These are phyloP conservation scores for Halcyon leucocephala DNA, from an alignment of 2,797 vertebrate genomes.

Conservation along the genomic window DNA sequence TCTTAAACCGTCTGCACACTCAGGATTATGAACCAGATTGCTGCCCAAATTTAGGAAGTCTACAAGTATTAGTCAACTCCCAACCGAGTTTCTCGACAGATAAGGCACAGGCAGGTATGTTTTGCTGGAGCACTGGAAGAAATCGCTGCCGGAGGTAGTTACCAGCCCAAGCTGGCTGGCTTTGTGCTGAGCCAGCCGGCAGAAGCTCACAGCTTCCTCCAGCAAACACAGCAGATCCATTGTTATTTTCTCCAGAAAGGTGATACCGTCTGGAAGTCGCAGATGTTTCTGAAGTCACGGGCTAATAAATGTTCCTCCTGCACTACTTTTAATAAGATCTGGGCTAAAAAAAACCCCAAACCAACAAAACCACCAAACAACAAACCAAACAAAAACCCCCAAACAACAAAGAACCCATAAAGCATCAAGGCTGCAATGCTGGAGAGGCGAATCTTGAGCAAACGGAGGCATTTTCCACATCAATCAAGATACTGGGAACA, in stretches of 20 bases:
- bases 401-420: background rate
- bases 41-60: background rate
- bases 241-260: background rate
- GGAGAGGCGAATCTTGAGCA: background rate
- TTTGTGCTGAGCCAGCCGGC: background rate
- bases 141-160: background rate
- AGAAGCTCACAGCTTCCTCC: background rate
- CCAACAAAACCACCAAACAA: no score
- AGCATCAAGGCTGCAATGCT: background rate
- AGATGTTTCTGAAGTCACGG: background rate
- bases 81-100: background rate
- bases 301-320: background rate
- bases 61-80: background rate
- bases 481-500: conserved; percentile 38
- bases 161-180: background rate
- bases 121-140: background rate
- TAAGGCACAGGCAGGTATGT: background rate
- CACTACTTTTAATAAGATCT: background rate
- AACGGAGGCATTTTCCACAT: conserved; percentile 32
- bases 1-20: background rate
- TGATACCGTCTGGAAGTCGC: background rate
- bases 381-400: background rate
- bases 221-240: background rate
- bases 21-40: background rate
- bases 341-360: background rate